Percentiles rank a stretch among this genome's conserved stretches.
Evolutionary conservation across 2,797 vertebrate genomes (phyloP).

Genomic region (Argentina silus): DNA sequence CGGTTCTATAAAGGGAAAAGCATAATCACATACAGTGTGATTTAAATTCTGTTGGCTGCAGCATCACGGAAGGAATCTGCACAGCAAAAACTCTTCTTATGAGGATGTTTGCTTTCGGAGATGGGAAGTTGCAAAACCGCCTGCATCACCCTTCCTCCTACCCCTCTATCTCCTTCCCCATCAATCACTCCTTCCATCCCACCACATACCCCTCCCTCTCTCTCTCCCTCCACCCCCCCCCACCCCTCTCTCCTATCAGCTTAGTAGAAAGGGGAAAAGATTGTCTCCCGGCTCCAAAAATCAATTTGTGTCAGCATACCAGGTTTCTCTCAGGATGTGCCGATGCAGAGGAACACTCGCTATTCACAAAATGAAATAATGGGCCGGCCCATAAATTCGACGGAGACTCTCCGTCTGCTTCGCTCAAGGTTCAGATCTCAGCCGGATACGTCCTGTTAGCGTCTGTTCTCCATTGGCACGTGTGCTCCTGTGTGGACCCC

Average conservation of each 20-base stretch:
- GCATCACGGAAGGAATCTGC: conserved; percentile 61
- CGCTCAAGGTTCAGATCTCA: conserved; percentile 58
- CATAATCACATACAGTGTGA: not conserved
- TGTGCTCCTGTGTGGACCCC: conserved; percentile 23
- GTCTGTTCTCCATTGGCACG: conserved; percentile 42
- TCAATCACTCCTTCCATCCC: conserved; percentile 14
- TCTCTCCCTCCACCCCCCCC: conserved; percentile 37
- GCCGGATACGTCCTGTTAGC: conserved; percentile 53
- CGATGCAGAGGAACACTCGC: conserved; percentile 59
- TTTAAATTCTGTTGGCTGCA: conserved; percentile 48
- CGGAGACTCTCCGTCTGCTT: conserved; percentile 51
- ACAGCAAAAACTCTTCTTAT: conserved; percentile 56
- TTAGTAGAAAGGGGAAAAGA: conserved; percentile 64
- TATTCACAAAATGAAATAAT: conserved; percentile 73
- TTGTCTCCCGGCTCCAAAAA: conserved; percentile 66
- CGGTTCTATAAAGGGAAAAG: conserved; percentile 22
- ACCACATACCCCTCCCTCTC: conserved; percentile 7
- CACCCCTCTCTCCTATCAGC: conserved; percentile 58
- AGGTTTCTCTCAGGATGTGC: conserved; percentile 57
- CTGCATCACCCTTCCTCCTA: conserved; percentile 28
- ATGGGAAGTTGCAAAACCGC: conserved; percentile 58
- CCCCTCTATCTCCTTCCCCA: conserved; percentile 12
- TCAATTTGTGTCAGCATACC: conserved; percentile 74
- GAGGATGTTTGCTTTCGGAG: conserved; percentile 68
- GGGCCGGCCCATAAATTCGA: conserved; percentile 63